Base-by-base conservation (phyloP, 2,888 invertebrate genomes). In the Mimachlamys varia region DNA sequence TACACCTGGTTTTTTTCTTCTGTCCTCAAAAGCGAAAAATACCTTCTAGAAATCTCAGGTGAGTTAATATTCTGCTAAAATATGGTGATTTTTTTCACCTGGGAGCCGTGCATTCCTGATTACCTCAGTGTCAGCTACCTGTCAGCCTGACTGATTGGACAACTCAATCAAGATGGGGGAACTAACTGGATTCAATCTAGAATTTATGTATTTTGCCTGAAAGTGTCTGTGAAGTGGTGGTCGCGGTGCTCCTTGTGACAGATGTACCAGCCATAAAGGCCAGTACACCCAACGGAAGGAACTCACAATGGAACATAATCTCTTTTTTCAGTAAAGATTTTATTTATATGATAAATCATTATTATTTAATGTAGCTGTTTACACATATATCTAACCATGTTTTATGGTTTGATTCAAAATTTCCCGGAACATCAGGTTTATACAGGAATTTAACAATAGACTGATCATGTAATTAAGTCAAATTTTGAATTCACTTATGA, bases 81-180 rank as follows among this genome's bases (percentile, higher is more conserved):
- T 76, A 76, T 76, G 76, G 76, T 76, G 76, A 76, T 76, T 76
- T 76, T 76, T 76, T 76, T 76, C 17, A 76, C 76, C 76, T 76
- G 76, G 76, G 76, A 76, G 76, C 76, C 33, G 12, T 76, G 76
- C 76, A 76, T 76, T 76, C 76, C 76, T 27, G 22, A 76, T 76
- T 27, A 76, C 33, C 33, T 76, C 22, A 53, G 76, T 33, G 76
- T 76, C 76, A 76, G 76, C 27, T 33, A 76, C 76, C 76, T 76
- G 76, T 76, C 76, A 76, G 13, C 76, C 76, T 76, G 76, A 76
- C 76, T 76, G 76, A 76, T 76, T 15, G 19, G 76, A 76, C 76
- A 76, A 76, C 76, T 76, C 76, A 76, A 76, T 76, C 76, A 76
- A 76, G 76, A 76, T 27, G 76, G 76, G n/a, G 76, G 13, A 76